Evolutionary conservation across 2,113 vertebrate species (phyloP).

Genomic region (Cheirogaleus medius): DNA sequence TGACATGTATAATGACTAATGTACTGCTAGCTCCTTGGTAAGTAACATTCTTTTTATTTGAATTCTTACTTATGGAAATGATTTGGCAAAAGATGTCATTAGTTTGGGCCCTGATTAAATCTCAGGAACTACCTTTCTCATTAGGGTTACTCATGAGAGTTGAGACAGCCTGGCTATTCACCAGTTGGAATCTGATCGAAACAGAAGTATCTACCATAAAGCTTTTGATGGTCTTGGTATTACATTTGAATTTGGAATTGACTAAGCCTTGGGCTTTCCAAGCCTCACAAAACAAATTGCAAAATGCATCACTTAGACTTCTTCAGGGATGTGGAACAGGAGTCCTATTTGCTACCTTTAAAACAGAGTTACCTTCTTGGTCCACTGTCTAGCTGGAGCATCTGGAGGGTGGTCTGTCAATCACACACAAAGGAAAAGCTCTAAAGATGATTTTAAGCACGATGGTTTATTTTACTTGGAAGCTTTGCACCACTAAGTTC

Average conservation of each 20-base stretch:
- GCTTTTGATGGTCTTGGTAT: not conserved
- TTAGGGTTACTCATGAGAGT: not conserved
- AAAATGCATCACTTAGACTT: not conserved
- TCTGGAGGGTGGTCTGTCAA: not conserved
- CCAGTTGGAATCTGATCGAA: not conserved
- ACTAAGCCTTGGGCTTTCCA: not conserved
- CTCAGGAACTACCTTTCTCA: not conserved
- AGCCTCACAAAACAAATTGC: not conserved
- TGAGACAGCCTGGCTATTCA: not conserved
- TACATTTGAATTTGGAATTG: slow-evolving; percentile 28
- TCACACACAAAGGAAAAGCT: not conserved
- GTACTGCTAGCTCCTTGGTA: slow-evolving; percentile 3
- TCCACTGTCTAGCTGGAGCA: not conserved
- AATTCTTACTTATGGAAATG: slow-evolving; percentile 29
- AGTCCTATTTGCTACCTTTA: not conserved
- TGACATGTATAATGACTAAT: not conserved
- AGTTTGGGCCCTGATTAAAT: not conserved
- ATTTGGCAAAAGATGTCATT: slow-evolving; percentile 34
- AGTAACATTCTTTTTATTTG: slow-evolving; percentile 6
- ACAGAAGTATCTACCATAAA: not conserved
- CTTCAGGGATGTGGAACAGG: not conserved
- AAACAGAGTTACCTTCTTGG: not conserved
- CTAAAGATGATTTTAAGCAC: slow-evolving; percentile 46
- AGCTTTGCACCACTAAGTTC: slow-evolving; percentile 36
- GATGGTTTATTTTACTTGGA: slow-evolving; percentile 48